These are phyloP conservation scores for Porphyrio hochstetteri DNA, from an alignment of 2,113 vertebrate species.

Conservation along the genomic window DNA sequence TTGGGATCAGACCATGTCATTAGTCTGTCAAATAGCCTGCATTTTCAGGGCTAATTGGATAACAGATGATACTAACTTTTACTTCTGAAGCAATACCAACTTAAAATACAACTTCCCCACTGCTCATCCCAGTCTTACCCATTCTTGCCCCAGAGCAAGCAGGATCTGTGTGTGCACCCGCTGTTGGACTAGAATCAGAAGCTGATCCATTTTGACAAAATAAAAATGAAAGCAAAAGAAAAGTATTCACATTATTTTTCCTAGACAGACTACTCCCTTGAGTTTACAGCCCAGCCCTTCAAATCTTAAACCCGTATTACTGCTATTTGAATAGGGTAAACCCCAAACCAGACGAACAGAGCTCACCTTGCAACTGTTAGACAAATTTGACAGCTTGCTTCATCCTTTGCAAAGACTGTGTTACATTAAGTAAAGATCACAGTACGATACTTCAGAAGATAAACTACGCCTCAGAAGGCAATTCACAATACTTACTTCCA, in stretches of 20 bases:
- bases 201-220: background rate
- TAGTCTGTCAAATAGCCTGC: background rate
- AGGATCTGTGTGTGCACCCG: background rate
- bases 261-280: background rate
- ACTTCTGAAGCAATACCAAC: background rate
- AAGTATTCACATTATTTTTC: background rate
- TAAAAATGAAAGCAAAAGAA: background rate
- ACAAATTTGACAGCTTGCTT: background rate
- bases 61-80: background rate
- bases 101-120: background rate
- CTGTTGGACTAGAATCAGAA: background rate
- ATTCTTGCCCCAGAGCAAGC: background rate
- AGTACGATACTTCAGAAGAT: constrained; percentile 4
- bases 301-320: background rate
- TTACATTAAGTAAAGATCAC: constrained; percentile 26
- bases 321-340: background rate
- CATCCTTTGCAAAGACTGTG: background rate
- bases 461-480: background rate
- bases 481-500: background rate
- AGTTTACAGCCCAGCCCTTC: background rate
- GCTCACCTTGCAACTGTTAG: background rate
- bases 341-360: background rate
- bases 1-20: background rate
- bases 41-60: background rate
- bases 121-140: background rate